A percentile compares a stretch with the other conserved stretches of the same genome.
phyloP scores from a whole-genome alignment of 2,797 vertebrate species.

The Neomorphus geoffroyi region DNA sequence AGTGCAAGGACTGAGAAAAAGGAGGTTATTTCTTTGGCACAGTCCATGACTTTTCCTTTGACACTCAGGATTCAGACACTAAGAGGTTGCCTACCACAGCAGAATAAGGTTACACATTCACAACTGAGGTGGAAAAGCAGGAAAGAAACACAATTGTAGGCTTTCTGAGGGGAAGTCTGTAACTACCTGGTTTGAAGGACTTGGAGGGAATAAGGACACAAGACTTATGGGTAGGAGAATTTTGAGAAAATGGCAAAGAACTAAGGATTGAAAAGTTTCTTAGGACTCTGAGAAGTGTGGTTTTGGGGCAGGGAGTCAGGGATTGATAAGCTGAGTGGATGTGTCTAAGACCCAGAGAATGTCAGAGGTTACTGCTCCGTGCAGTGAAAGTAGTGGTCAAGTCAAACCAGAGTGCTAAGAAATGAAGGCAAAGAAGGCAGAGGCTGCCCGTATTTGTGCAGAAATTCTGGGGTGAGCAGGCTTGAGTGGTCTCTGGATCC shows the following conservation, averaged over 20 bases:
- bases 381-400: not conserved
- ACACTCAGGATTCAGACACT: not conserved
- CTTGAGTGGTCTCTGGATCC: not conserved
- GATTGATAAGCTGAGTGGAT: not conserved
- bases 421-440: not conserved
- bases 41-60: not conserved
- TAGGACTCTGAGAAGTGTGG: not conserved
- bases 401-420: not conserved
- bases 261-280: not conserved
- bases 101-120: not conserved
- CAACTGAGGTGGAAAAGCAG: not conserved
- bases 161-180: not conserved
- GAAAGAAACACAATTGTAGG: not conserved
- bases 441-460: not conserved
- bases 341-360: accelerated
- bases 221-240: accelerated
- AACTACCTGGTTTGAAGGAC: not conserved
- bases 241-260: not conserved
- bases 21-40: not conserved
- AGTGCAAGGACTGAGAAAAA: not conserved
- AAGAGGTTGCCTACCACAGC: not conserved
- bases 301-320: not conserved
- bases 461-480: not conserved
- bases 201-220: not conserved
- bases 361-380: accelerated